These are phyloP conservation scores for Egretta garzetta DNA, from an alignment of 2,113 vertebrate species.

Conservation along the genomic window DNA sequence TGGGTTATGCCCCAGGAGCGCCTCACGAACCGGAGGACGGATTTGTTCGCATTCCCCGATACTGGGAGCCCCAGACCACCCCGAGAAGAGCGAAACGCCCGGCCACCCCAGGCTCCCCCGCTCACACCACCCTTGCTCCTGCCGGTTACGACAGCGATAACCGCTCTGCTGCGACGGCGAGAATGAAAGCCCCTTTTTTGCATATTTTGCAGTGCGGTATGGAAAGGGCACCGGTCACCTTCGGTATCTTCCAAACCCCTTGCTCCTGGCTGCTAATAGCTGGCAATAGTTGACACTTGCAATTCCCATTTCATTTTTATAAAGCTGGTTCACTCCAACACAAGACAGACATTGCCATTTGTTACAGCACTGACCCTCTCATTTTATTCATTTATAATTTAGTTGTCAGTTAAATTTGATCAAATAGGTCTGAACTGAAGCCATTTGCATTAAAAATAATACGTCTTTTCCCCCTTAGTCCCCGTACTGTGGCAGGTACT, in stretches of 20 bases:
- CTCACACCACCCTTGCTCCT: not conserved
- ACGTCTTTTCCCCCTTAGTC: not conserved
- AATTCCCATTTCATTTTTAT: not conserved
- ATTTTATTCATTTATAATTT: slow-evolving; percentile 18
- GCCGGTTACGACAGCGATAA: fast-evolving
- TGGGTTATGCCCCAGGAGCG: fast-evolving
- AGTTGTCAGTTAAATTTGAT: slow-evolving; percentile 21
- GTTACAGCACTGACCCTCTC: not conserved
- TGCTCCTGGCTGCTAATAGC: not conserved
- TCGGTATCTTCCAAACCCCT: not conserved
- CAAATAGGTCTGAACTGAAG: not conserved
- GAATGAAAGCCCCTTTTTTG: not conserved
- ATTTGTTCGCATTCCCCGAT: fast-evolving
- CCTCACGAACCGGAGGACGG: fast-evolving
- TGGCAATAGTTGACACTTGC: not conserved
- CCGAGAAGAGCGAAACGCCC: fast-evolving
- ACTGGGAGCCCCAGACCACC: not conserved
- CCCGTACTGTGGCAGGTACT: not conserved
- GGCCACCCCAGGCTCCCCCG: fast-evolving
- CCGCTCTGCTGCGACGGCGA: fast-evolving
- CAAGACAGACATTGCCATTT: not conserved
- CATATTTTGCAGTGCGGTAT: fast-evolving
- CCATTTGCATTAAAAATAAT: slow-evolving; percentile 27
- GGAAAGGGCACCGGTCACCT: fast-evolving
- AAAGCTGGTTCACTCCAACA: not conserved